These are phyloP conservation scores for Drosophila kikkawai DNA, from an alignment of 1,140 invertebrate species.

Conservation along the genomic window DNA sequence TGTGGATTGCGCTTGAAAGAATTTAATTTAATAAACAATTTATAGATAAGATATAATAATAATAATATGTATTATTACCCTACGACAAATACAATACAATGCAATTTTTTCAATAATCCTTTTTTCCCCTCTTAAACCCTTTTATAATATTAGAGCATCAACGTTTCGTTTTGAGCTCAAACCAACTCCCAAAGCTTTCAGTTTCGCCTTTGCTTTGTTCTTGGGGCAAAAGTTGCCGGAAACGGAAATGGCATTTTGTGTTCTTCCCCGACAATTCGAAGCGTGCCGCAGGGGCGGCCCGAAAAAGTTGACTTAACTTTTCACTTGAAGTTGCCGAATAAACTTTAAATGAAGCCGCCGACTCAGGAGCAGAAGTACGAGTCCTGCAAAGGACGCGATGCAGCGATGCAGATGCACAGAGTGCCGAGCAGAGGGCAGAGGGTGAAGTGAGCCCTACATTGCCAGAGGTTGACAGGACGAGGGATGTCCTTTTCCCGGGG, in stretches of 20 bases:
- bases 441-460: neutral
- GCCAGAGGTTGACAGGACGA: conserved; percentile 59
- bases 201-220: conserved; percentile 58
- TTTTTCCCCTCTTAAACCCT: neutral
- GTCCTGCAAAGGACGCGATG: conserved; percentile 35
- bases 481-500: conserved; percentile 30
- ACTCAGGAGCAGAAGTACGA: conserved; percentile 10
- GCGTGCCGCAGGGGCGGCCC: conserved; percentile 11
- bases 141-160: conserved; percentile 2
- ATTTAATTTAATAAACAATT: no score
- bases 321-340: conserved; percentile 80
- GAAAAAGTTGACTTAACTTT: conserved; percentile 80
- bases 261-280: conserved; percentile 53
- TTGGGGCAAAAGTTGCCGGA: conserved; percentile 74
- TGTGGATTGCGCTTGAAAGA: no score
- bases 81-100: no score
- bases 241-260: conserved; percentile 83
- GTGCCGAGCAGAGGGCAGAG: conserved; percentile 34
- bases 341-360: conserved; percentile 68
- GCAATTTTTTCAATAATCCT: no score
- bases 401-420: conserved; percentile 73
- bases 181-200: conserved; percentile 10
- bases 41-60: no score
- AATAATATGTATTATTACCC: no score
- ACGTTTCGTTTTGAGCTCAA: neutral